Evolutionary conservation across 2,113 vertebrate species (phyloP), one percentile per base, ranked within the genome.

Genomic region (Ploceus nigricollis): DNA sequence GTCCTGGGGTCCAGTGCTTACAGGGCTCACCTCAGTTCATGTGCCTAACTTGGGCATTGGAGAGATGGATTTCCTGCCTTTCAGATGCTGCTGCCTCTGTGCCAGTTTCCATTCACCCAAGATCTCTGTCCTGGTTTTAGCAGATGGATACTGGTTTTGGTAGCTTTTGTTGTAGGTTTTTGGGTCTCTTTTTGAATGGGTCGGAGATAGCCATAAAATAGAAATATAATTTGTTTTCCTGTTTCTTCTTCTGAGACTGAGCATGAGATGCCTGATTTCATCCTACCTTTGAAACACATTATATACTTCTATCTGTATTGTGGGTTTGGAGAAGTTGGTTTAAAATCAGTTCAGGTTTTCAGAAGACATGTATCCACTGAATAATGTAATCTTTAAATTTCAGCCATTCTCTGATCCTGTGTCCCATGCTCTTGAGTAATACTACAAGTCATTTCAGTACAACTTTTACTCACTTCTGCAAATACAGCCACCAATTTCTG

Each of bases 11-110:
- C 10, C 10, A 37, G 0, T 2, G 18, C 10, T 79, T 58, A 24
- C 10, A 30, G 27, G 30, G 56, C 12, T 75, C 2, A 1, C 14
- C 13, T 27, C 25, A 3, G 7, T 40, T 33, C 0, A 2, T 0
- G 1, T 39, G 23, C 14, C 35, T 61, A 17, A 70, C 28, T 5
- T 30, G 31, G 33, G 23, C 21, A 9, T 15, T 1, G 6, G n/a
- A 44, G 28, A 73, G 9, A 35, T 77, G 18, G 4, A 42, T 71
- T 71, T 78, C 31, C 42, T 71, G 50, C 30, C 47, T 87, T 57
- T 84, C n/a, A 42, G 14, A 60, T 63, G 28, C 31, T 70, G 15
- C 56, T 50, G 25, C 25, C 25, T 39, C 37, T 61, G 35, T 19
- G 11, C 27, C 35, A 50, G 25, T 64, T 96, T 71, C 56, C n/a